phyloP scores from a whole-genome alignment of 2,113 vertebrate genomes.

The Trichechus manatus region DNA sequence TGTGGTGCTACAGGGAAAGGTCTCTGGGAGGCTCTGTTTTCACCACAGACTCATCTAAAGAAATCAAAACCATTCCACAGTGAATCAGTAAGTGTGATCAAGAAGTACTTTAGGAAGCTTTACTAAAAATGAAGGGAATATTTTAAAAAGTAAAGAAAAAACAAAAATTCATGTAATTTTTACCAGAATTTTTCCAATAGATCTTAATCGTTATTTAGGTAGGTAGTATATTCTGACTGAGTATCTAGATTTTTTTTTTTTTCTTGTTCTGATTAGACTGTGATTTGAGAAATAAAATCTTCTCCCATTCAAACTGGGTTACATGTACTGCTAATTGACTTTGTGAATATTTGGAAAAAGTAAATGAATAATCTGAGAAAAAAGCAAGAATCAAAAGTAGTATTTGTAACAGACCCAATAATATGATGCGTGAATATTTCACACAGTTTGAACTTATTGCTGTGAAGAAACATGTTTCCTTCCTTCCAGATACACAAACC shows the following conservation, averaged over 20 bases:
- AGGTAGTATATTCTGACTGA: neutral
- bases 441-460: neutral
- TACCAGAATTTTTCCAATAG: neutral
- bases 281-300: neutral
- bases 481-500: neutral
- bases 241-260: neutral
- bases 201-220: neutral
- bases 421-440: neutral
- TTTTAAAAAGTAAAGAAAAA: neutral
- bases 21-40: neutral
- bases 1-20: neutral
- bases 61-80: too few relatives aligned
- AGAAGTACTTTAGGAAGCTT: neutral
- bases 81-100: neutral
- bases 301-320: neutral
- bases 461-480: neutral
- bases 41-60: too few relatives aligned
- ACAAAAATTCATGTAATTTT: neutral
- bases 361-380: constrained; percentile 21
- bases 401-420: neutral
- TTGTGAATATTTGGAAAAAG: neutral
- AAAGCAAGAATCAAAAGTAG: neutral
- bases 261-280: neutral
- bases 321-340: neutral
- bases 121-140: neutral